Base-by-base conservation (phyloP, 64 coral and sea anemone species). In the Anthopleura sola region DNA sequence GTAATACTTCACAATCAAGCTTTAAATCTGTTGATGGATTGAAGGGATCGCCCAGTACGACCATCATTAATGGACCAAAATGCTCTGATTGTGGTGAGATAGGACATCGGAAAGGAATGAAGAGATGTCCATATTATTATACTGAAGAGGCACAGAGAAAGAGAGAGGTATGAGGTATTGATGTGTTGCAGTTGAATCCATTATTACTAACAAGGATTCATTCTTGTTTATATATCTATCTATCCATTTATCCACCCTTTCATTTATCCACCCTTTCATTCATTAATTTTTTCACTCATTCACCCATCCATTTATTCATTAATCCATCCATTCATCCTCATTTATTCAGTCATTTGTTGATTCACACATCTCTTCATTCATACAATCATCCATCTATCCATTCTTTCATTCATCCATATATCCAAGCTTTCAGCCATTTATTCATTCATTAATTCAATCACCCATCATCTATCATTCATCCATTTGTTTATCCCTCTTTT, bases 51-150 rank as follows among this genome's bases (percentile, higher is more conserved):
- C 7, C 26, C 3, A 71, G 9, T 32, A 1, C 66, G 34, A 32
- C 66, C 0, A 71, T 34, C 8, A 34, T 71, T 71, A 31, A 71
- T 34, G 87, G 87, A 28, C 87, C 87, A 82, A 88, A 88, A 64
- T 88, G 87, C 50, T 58, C 77, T 2, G 78, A 58, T 20, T 88
- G 87, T 88, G 87, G 87, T 68, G 57, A 82, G 81, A 58, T 82
- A 49, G 87, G 87, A 36, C 87, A 88, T 26, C 78, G 81, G 26
- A 88, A 88, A 24, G 81, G 81, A 49, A 68, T 78, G 29, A 88
- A 88, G 37, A 82, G 80, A 5, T 88, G 87, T 46, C 78, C 78
- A n/a, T 46, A 82, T 7, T 88, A 88, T 66, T 88, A 68, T 37
- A 82, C 87, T 17, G 78, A 29, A 82, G 87, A 88, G 37, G 87